These are phyloP conservation scores for Drosophila azteca DNA, from an alignment of 1,140 invertebrate species.

Conservation along the genomic window DNA sequence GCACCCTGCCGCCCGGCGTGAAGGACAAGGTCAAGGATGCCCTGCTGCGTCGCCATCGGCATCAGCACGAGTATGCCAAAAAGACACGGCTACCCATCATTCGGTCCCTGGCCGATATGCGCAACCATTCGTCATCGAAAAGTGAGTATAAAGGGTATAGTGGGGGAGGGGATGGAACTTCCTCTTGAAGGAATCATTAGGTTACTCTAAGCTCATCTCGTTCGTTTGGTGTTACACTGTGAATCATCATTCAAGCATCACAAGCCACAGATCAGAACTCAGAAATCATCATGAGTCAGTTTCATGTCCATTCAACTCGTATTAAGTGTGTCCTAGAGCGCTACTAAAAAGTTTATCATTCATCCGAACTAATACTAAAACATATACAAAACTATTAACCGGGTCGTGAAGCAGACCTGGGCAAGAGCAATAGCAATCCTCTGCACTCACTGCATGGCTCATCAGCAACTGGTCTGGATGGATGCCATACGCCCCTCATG, in stretches of 20 bases:
- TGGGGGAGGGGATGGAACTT: background rate
- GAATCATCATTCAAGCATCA: constrained; percentile 16
- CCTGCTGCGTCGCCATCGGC: constrained; percentile 94
- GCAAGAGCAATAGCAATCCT: constrained; percentile 66
- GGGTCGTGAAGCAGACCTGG: constrained; percentile 38
- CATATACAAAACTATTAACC: constrained; percentile 27
- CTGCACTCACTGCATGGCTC: constrained; percentile 67
- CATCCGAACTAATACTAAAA: constrained; percentile 44
- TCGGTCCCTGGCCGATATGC: constrained; percentile 97
- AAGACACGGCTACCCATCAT: constrained; percentile 96
- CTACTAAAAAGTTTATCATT: constrained; percentile 65
- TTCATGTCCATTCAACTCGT: constrained; percentile 28
- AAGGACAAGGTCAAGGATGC: constrained; percentile 94
- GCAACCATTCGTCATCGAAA: constrained; percentile 97
- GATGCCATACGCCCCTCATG: constrained; percentile 76
- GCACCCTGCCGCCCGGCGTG: constrained; percentile 89
- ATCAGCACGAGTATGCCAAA: constrained; percentile 94
- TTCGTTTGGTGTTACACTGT: constrained; percentile 54
- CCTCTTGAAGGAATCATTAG: background rate
- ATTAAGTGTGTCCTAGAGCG: constrained; percentile 20
- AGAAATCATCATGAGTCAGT: constrained; percentile 25
- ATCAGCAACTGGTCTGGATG: constrained; percentile 60
- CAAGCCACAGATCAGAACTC: background rate
- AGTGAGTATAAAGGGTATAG: constrained; percentile 88
- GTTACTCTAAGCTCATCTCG: constrained; percentile 61